Conservation (phyloP, 2,797 vertebrate genomes). For the Lateolabrax maculatus region DNA sequence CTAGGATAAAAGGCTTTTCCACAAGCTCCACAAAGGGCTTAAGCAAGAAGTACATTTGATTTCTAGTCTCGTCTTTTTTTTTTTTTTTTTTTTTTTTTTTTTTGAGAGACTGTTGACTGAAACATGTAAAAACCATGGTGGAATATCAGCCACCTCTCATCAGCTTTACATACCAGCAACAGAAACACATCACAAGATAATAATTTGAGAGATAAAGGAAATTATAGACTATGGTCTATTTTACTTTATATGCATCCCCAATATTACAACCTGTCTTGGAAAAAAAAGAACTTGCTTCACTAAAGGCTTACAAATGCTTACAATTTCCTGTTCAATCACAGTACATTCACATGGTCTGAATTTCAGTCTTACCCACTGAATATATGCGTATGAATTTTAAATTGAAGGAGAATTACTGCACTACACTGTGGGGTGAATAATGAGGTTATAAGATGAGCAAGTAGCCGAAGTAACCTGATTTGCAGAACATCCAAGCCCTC, state of each 20-base stretch:
- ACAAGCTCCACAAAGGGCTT: background rate
- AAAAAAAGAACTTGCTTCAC: background rate
- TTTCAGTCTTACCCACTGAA: background rate
- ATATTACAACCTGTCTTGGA: background rate
- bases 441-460: constrained; percentile 35
- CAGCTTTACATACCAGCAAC: constrained; percentile 32
- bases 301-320: background rate
- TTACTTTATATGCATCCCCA: background rate
- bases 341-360: background rate
- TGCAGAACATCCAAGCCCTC: constrained; percentile 50
- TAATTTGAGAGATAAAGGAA: constrained; percentile 8
- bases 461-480: constrained; percentile 48
- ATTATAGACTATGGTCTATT: background rate
- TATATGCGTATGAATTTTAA: constrained; percentile 10
- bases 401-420: constrained; percentile 20
- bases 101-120: constrained; percentile 3
- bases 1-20: constrained; percentile 9
- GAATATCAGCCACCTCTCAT: constrained; percentile 13
- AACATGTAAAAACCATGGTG: constrained; percentile 21
- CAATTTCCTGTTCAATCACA: too few relatives aligned
- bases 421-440: constrained; percentile 14
- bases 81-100: too few relatives aligned
- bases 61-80: background rate
- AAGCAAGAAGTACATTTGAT: constrained; percentile 2
- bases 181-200: constrained; percentile 6